These are phyloP conservation scores for Drosophila setosimentum DNA, from an alignment of 2,888 invertebrate genomes.

Conservation along the genomic window DNA sequence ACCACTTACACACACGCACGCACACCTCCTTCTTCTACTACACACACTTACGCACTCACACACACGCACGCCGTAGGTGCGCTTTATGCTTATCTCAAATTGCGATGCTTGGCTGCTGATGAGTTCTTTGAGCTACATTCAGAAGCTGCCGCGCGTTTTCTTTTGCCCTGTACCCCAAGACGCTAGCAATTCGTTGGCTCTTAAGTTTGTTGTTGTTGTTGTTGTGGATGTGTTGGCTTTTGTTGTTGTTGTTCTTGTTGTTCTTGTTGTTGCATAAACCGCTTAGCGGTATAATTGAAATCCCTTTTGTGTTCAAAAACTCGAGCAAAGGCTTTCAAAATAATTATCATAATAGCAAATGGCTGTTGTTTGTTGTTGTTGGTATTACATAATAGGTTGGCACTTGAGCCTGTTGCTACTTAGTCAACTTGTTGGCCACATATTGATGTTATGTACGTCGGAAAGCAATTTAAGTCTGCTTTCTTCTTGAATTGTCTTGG, in stretches of 20 bases:
- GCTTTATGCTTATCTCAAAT: conserved; percentile 77
- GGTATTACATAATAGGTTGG: conserved; percentile 17
- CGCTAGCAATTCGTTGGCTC: conserved; percentile 60
- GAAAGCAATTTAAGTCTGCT: conserved; percentile 19
- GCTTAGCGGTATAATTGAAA: conserved; percentile 78
- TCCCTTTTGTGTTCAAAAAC: conserved; percentile 75
- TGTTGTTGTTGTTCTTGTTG: conserved; percentile 33
- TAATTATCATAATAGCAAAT: conserved; percentile 72
- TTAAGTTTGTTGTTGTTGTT: conserved; percentile 47
- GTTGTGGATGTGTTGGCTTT: conserved; percentile 32
- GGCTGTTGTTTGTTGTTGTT: conserved; percentile 50
- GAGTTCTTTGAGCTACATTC: conserved; percentile 52
- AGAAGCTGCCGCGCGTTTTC: background rate
- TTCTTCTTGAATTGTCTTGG: background rate
- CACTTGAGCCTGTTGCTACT: conserved; percentile 26
- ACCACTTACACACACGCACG: conserved; percentile 33
- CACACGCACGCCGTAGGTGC: conserved; percentile 62
- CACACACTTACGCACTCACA: conserved; percentile 7
- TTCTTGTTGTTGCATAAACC: conserved; percentile 64
- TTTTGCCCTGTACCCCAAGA: conserved; percentile 19
- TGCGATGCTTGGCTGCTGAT: conserved; percentile 76
- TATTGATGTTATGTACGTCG: conserved; percentile 7
- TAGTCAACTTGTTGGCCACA: conserved; percentile 44
- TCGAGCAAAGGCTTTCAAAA: conserved; percentile 72
- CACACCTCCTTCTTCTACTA: background rate